phyloP scores from a whole-genome alignment of 2,888 invertebrate genomes.

The Amphipyra berbera region DNA sequence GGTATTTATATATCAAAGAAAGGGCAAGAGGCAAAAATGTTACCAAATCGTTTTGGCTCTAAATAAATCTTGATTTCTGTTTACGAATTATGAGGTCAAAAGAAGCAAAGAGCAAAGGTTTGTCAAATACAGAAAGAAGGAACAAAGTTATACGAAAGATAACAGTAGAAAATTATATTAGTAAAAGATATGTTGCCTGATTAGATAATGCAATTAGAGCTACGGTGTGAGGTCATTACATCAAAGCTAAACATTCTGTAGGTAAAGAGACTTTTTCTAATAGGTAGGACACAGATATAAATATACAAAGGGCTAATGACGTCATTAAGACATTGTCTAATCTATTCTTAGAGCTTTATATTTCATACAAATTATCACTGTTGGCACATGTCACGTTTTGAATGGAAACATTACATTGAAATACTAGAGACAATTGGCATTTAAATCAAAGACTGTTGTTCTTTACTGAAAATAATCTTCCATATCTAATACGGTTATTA shows the following conservation, averaged over 20 bases:
- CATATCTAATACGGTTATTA: slow-evolving; percentile 13
- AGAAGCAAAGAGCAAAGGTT: not conserved
- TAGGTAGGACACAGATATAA: not conserved
- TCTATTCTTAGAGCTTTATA: not conserved
- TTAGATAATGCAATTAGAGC: not conserved
- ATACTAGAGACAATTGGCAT: slow-evolving; percentile 11
- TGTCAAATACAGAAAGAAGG: not conserved
- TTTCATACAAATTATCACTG: slow-evolving; percentile 5
- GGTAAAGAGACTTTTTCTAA: not conserved
- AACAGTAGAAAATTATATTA: not conserved
- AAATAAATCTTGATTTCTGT: slow-evolving; percentile 3
- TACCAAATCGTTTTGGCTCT: not conserved
- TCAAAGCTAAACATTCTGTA: not conserved
- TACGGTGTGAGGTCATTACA: not conserved
- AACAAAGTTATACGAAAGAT: not conserved
- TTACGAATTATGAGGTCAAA: not conserved
- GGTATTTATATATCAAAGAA: slow-evolving; percentile 11
- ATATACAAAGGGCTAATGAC: not conserved
- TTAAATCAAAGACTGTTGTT: slow-evolving; percentile 13
- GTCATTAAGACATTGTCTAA: not conserved
- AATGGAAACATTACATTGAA: not conserved
- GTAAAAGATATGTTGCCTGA: not conserved
- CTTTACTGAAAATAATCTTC: not conserved
- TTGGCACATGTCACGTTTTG: not conserved
- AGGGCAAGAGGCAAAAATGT: slow-evolving; percentile 1